Evolutionary conservation across 2,888 invertebrate genomes (phyloP), one percentile per base, ranked within the genome.

Genomic region (Cancer borealis): DNA sequence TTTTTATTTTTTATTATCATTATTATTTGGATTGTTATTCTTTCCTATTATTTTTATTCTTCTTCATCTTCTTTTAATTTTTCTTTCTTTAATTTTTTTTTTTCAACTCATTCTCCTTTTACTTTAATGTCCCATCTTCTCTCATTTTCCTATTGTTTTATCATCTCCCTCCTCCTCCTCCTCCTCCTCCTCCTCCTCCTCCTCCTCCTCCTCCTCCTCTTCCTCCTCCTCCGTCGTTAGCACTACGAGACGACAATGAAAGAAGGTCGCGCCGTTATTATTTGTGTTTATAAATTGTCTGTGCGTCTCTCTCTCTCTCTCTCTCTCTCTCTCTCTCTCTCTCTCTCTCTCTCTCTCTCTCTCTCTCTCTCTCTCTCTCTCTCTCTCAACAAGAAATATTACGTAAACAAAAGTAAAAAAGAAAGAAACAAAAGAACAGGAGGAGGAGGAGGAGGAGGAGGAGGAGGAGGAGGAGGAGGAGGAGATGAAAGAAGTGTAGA

Each of bases 241-340:
- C 54, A 54, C 0, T 17, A 14, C 2, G 2, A 39, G 39, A 39
- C 39, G 54, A 54, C 54, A 54, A 54, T 10, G 17, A 14, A 54
- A 54, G 54, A 54, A 54, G 54, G 54, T 54, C 54, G 14, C 17
- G 54, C 10, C 17, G 54, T 54, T 54, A 54, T 54, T 54, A 54
- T 54, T 10, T 49, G 49, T 10, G 49, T 49, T 49, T 49, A 49
- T 49, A 49, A 14, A 54, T 54, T 54, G 54, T 54, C 14, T 17
- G 10, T 54, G 17, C 54, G 84, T 87, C 87, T 47, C 47, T 89
- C 47, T 47, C 46, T 89, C 17, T 88, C 47, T 47, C 12, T 89
- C 47, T 89, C 17, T 47, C 88, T 89, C 21, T 89, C 88, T 47
- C 47, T 47, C 88, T 47, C 88, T 89, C 47, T 17, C 88, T 89